A percentile compares a stretch with the other conserved stretches of the same genome.
phyloP scores from a whole-genome alignment of 2,888 invertebrate species.

The Macrosoma leucophasiata region DNA sequence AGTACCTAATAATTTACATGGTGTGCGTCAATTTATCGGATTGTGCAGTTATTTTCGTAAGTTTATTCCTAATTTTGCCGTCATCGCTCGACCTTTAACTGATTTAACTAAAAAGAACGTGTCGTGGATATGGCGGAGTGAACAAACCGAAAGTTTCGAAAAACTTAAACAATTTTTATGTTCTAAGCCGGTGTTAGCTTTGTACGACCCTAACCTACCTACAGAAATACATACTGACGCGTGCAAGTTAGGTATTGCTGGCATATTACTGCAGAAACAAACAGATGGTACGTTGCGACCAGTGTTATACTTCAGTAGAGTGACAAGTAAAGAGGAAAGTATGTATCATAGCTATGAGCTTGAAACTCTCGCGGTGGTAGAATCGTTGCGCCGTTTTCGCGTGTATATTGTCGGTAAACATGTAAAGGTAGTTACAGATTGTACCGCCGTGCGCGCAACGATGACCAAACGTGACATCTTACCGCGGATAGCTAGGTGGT shows the following conservation, averaged over 20 bases:
- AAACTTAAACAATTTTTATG: constrained; percentile 16
- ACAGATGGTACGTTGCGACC: constrained; percentile 23
- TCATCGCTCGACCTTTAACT: constrained; percentile 27
- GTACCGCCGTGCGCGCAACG: constrained; percentile 31
- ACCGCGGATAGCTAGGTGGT: constrained; percentile 35
- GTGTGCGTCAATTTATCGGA: constrained; percentile 30
- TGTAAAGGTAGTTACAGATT: constrained; percentile 30
- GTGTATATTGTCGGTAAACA: constrained; percentile 28
- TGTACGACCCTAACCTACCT: constrained; percentile 25
- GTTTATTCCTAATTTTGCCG: constrained; percentile 29
- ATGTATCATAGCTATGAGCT: constrained; percentile 39
- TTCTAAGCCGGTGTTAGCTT: constrained; percentile 16
- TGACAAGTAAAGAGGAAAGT: constrained; percentile 28
- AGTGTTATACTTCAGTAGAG: constrained; percentile 32
- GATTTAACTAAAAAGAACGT: constrained; percentile 26
- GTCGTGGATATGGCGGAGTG: constrained; percentile 20
- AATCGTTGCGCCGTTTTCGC: constrained; percentile 28
- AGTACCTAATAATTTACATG: constrained; percentile 24
- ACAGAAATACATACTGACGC: constrained; percentile 34
- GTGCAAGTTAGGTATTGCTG: constrained; percentile 27
- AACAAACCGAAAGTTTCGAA: constrained; percentile 19
- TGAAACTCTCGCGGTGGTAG: constrained; percentile 34
- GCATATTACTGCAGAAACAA: constrained; percentile 31
- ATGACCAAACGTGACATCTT: constrained; percentile 29
- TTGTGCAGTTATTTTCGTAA: constrained; percentile 20